Conservation (phyloP, 2,113 vertebrate species). For the Anseranas semipalmata region DNA sequence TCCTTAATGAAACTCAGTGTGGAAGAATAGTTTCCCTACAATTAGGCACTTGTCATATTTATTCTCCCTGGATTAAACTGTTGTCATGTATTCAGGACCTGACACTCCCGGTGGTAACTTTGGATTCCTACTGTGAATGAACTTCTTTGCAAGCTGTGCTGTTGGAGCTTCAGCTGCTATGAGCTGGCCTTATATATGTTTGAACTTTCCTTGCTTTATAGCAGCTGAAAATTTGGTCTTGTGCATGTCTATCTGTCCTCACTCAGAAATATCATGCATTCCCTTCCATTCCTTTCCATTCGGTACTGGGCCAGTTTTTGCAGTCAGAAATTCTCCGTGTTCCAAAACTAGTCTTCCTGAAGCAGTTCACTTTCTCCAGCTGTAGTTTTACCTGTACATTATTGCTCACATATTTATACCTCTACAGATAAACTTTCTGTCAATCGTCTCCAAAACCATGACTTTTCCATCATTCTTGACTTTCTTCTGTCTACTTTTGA, state of each 20-base stretch:
- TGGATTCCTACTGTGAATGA: neutral
- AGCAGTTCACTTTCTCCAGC: neutral
- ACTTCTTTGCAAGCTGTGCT: neutral
- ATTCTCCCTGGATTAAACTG: neutral
- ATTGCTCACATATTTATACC: neutral
- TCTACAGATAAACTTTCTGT: neutral
- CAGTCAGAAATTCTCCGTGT: neutral
- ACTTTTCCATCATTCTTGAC: neutral
- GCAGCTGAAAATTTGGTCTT: neutral
- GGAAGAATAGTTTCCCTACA: neutral
- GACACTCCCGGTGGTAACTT: neutral
- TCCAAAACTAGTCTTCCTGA: neutral
- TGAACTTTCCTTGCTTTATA: neutral
- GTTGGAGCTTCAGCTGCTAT: neutral
- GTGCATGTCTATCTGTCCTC: neutral
- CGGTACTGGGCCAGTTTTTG: neutral
- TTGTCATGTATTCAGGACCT: neutral
- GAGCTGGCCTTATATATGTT: neutral
- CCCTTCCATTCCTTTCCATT: neutral
- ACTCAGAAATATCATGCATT: neutral
- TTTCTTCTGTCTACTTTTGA: neutral
- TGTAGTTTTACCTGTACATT: neutral
- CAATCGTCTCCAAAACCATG: neutral
- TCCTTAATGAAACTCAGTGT: neutral
- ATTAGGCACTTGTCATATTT: neutral